Evolutionary conservation across 2,113 vertebrate species (phyloP), one percentile per base, ranked within the genome.

Genomic region (Regulus satrapa): DNA sequence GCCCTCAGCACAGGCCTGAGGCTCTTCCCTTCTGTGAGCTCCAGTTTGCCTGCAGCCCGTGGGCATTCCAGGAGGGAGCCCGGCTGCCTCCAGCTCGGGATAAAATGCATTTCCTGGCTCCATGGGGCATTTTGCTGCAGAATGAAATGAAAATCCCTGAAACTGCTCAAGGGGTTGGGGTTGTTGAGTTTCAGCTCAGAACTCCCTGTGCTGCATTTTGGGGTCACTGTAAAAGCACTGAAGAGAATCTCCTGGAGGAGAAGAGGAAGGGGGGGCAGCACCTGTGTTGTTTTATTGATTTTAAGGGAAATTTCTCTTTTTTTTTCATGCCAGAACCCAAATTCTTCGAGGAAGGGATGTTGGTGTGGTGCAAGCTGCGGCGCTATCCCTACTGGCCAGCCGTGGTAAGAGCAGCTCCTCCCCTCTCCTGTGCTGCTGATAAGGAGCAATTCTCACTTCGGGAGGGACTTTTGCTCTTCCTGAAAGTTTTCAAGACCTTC

Each of bases 341-440:
- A 26, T 51, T 96, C 3, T 96, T 98, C 31, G 94, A 97, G 89
- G 87, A 91, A 15, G 98, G 98, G 72, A 96, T 96, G 82, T 82
- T 98, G 87, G 98, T 98, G 41, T 98, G 98, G 98, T 98, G 98
- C 97, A 98, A 98, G 58, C 82, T 97, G 73, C 85, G 95, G n/a
- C 96, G 97, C 14, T 98, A 97, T 4, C 98, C 98, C 0, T 98
- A 98, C 45, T 98, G 98, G 98, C 98, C 98, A 31, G 97, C 98
- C 2, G 96, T 98, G 98, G 98, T 98, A 96, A 98, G 98, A 89
- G 19, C 46, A 75, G 41, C 81, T 80, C 6, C 54, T 16, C n/a
- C 43, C 51, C 26, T 28, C 43, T 38, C 61, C 2, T 1, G 32
- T 32, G 68, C 24, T 38, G 46, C 34, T 78, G 61, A 41, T 12